phyloP scores from a whole-genome alignment of 2,797 vertebrate genomes.

The Denticeps clupeoides region DNA sequence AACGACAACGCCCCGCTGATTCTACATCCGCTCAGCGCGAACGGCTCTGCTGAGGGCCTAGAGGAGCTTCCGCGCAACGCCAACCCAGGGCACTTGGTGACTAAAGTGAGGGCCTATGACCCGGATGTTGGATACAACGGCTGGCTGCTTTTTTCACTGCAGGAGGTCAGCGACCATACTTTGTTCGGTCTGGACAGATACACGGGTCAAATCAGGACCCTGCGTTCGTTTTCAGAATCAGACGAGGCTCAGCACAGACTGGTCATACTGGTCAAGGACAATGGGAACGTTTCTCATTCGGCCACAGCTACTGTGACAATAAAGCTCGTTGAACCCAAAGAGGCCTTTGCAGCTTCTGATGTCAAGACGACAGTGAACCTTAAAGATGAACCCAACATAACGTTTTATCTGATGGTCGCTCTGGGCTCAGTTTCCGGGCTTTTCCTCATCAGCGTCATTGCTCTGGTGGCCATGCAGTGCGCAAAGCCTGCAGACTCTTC shows the following conservation, averaged over 20 bases:
- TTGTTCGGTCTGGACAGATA: conserved; percentile 32
- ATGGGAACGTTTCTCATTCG: conserved; percentile 26
- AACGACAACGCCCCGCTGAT: conserved; percentile 40
- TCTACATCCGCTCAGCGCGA: conserved; percentile 29
- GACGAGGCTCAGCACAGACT: conserved; percentile 23
- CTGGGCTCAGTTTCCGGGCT: conserved; percentile 38
- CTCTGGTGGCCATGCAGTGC: conserved; percentile 42
- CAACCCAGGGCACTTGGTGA: conserved; percentile 29
- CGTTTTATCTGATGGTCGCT: conserved; percentile 44
- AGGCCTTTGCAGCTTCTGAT: conserved; percentile 27
- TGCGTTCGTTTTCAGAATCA: conserved; percentile 9
- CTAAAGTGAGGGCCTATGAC: conserved; percentile 37
- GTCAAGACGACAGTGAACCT: conserved; percentile 23
- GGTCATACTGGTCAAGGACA: conserved; percentile 27
- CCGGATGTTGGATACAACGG: conserved; percentile 42
- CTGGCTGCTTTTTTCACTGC: conserved; percentile 32
- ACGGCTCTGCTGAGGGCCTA: conserved; percentile 24
- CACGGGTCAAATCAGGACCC: conserved; percentile 35
- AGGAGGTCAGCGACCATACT: conserved; percentile 13
- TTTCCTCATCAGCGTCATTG: conserved; percentile 40
- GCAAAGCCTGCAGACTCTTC: conserved; percentile 33
- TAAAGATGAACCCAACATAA: conserved; percentile 19
- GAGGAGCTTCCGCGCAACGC: conserved; percentile 26
- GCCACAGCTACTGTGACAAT: conserved; percentile 11
- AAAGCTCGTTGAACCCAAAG: neutral